A percentile compares a stretch with the other conserved stretches of the same genome.
phyloP scores from a whole-genome alignment of 2,797 vertebrate species.

The Rachycentron canadum region DNA sequence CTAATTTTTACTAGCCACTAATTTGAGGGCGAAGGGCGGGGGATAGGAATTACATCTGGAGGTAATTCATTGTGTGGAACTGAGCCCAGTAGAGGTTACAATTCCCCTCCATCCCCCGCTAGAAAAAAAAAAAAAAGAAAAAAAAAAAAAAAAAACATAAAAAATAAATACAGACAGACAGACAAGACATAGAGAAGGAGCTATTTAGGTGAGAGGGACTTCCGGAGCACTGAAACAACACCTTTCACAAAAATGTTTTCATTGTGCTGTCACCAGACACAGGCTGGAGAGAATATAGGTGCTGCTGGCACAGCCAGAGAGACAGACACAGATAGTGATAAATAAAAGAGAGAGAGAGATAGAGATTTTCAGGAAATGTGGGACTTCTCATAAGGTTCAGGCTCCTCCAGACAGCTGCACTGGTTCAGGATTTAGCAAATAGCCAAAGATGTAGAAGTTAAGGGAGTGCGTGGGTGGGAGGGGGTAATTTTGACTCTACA shows the following conservation, averaged over 20 bases:
- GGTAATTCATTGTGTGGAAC: constrained; percentile 85
- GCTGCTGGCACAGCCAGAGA: constrained; percentile 62
- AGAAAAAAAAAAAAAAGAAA: background rate
- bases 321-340: constrained; percentile 57
- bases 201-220: constrained; percentile 78
- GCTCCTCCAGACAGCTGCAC: constrained; percentile 69
- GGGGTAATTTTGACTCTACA: constrained; percentile 55
- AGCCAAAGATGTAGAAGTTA: constrained; percentile 55
- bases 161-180: constrained; percentile 59
- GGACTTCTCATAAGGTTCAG: constrained; percentile 49
- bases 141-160: constrained; percentile 33
- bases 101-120: constrained; percentile 49
- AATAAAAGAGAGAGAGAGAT: constrained; percentile 52
- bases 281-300: constrained; percentile 72
- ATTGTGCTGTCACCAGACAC: constrained; percentile 78
- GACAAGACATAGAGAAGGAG: constrained; percentile 72
- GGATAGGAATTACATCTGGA: constrained; percentile 87
- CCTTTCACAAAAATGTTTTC: constrained; percentile 81
- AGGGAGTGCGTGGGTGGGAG: constrained; percentile 35
- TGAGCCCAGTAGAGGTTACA: constrained; percentile 78
- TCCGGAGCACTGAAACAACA: constrained; percentile 77
- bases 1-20: constrained; percentile 89
- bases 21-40: constrained; percentile 81
- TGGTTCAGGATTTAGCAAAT: constrained; percentile 59
- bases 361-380: constrained; percentile 55